These are phyloP conservation scores for Spatulosminthurus flaviceps DNA, from an alignment of 2,888 invertebrate species.

Conservation along the genomic window DNA sequence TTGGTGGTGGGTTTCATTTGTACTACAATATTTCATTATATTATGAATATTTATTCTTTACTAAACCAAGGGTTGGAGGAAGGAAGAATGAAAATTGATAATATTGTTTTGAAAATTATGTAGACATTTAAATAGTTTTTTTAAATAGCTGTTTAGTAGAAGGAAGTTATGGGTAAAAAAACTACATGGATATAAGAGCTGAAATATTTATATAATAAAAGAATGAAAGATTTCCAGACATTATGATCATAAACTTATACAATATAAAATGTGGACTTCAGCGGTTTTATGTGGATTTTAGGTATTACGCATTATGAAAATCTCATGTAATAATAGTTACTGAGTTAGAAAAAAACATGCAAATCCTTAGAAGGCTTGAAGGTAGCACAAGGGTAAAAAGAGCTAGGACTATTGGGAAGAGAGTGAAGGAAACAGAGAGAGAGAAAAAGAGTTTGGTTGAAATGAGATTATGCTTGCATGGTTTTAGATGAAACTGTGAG, in stretches of 20 bases:
- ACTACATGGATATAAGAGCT: background rate
- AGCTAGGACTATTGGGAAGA: background rate
- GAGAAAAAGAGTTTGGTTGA: constrained; percentile 30
- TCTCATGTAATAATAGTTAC: constrained; percentile 38
- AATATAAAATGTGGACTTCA: background rate
- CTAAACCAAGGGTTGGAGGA: background rate
- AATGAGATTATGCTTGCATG: constrained; percentile 35
- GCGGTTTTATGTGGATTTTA: constrained; percentile 14
- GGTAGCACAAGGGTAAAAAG: too few species aligned
- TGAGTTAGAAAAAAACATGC: constrained; percentile 21
- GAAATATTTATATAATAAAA: background rate
- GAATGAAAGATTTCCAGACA: background rate
- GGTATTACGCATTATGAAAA: constrained; percentile 37
- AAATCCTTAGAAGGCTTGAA: background rate
- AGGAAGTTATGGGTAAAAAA: too few species aligned
- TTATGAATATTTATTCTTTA: background rate
- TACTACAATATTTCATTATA: background rate
- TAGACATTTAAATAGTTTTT: background rate
- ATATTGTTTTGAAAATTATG: constrained; percentile 3
- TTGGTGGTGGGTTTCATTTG: background rate
- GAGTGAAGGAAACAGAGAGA: constrained; percentile 10
- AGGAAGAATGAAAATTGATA: constrained; percentile 13
- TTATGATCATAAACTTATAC: constrained; percentile 1
- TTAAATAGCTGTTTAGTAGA: background rate
- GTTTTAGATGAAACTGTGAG: constrained; percentile 35